Evolutionary conservation across 2,888 invertebrate genomes (phyloP), one percentile per base, ranked within the genome.

Genomic region (Pristionchus fissidentatus): DNA sequence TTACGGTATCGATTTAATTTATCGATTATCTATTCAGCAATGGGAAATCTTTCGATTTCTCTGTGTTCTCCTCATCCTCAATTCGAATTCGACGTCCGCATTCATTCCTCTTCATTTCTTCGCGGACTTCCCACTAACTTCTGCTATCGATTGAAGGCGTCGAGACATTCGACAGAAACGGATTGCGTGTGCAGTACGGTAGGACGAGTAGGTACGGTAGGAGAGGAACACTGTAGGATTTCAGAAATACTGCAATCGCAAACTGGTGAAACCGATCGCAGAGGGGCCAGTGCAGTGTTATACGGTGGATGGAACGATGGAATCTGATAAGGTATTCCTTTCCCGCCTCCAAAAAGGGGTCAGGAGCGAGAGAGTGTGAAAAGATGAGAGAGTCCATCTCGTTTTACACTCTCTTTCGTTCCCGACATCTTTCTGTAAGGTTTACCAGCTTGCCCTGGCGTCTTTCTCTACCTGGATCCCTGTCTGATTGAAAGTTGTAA

Each of bases 241-340:
- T 19, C 35, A 78, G 41, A 41, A 55, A 22, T 13, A 55, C 1
- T 52, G 41, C 13, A 38, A 55, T 26, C 29, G 75, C 41, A 75
- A 75, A 26, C 4, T 29, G 13, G 46, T 46, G 10, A 26, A 43
- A 13, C 3, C 46, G n/a, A 15, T 78, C 8, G 60, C 4, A 29
- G 80, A 81, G 4, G 80, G 80, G 10, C 60, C 80, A 19, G 43
- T 81, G 41, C 80, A 81, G 46, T 81, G 80, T 38, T 81, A 81
- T 43, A 81, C 43, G 22, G 60, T 43, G 43, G 41, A 73, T 22
- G 43, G 41, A 43, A 41, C 73, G 0, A n/a, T 10, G 5, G 73
- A 73, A 41, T 29, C 73, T 3, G 2, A 8, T 26, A 43, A 43
- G 73, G 43, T 41, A 22, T 5, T 73, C 62, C 5, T 57, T n/a